Evolutionary conservation across 2,113 vertebrate species (phyloP), one percentile per base, ranked within the genome.

Genomic region (Taurulus bubalis): DNA sequence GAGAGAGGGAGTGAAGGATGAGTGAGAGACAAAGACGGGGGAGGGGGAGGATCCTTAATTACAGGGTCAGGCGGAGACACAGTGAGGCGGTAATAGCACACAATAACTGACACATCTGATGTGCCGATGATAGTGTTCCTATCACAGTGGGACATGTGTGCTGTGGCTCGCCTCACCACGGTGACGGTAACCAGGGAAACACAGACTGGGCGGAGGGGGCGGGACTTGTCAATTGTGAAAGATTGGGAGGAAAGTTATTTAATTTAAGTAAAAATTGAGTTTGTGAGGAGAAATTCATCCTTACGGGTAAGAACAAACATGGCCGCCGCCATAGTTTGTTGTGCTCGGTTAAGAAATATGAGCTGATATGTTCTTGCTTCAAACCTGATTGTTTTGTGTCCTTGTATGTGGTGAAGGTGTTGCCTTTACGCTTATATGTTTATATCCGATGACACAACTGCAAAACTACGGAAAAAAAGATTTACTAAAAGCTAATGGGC

Each of bases 31-130:
- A 78, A 79, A 88, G 83, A 49, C 62, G 45, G 83, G 81, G 87
- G 90, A 66, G 83, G 87, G 65, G 58, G 79, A 86, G 81, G 83
- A 30, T 82, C 65, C 2, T 32, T 90, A 91, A 92, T 93, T 89
- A 92, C 83, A 92, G 89, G 90, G 83, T 86, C 87, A 83, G 75
- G 82, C 75, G 59, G 80, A 91, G 88, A 85, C 91, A 85, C 45
- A 83, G 88, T 45, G 66, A 80, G 85, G 83, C 59, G 47, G 83
- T 90, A 91, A 91, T 87, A 80, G 90, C 87, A 90, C 77, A 91
- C 82, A 85, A 28, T 88, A 66, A 63, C 60, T 85, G 74, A 88
- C 85, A 83, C 89, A 89, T 90, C 63, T 91, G 85, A 90, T 77
- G 81, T 84, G 69, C 79, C 85, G 88, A 91, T 89, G 88, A 91